These are phyloP conservation scores for Lagodon rhomboides DNA, from an alignment of 2,797 vertebrate genomes.

Conservation along the genomic window DNA sequence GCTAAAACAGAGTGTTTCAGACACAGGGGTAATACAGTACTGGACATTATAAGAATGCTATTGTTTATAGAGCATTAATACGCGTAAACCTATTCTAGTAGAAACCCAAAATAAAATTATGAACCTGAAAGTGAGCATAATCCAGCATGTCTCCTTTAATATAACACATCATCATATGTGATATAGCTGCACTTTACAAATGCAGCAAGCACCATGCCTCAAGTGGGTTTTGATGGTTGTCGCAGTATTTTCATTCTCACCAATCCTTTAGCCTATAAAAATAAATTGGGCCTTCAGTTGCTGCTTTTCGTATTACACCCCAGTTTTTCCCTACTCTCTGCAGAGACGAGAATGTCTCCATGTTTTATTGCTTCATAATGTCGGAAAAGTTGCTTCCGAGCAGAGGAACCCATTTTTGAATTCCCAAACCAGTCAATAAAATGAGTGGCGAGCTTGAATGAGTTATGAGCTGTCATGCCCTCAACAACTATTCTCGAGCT, in stretches of 20 bases:
- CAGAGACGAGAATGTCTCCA: constrained; percentile 5
- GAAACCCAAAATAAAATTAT: too few species aligned
- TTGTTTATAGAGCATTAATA: too few species aligned
- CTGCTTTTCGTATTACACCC: not conserved
- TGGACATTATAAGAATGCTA: too few species aligned
- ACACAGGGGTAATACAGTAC: too few species aligned
- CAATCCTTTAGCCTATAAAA: not conserved
- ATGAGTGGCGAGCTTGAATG: constrained; percentile 24
- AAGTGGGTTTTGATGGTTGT: not conserved
- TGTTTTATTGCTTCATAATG: constrained; percentile 14
- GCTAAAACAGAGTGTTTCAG: too few species aligned
- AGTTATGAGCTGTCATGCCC: constrained; percentile 31
- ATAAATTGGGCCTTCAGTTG: too few species aligned
- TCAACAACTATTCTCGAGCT: constrained; percentile 41
- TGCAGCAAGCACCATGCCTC: not conserved
- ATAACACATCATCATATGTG: not conserved
- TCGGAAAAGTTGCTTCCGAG: not conserved
- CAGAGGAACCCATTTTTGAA: constrained; percentile 29
- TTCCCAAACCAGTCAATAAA: constrained; percentile 29
- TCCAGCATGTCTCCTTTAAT: not conserved
- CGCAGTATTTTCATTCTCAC: not conserved
- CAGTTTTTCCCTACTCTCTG: not conserved
- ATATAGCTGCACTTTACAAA: not conserved
- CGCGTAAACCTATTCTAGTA: too few species aligned
- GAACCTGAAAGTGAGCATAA: too few species aligned